Evolutionary conservation across 1,140 invertebrate species (phyloP).

Genomic region (Epicauta chinensis): DNA sequence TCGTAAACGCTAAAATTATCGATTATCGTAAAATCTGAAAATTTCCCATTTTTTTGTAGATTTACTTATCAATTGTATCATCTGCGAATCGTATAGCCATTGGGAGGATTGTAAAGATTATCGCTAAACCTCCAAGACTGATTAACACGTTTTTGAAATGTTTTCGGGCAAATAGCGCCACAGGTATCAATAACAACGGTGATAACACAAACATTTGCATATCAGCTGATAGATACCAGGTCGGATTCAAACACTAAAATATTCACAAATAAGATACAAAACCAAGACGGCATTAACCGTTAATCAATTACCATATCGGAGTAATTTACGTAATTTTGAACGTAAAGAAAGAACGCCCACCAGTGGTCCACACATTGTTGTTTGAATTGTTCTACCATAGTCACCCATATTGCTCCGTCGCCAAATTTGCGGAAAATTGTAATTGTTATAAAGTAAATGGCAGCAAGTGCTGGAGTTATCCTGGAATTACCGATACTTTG

Average conservation of each 20-base stretch:
- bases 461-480: slow-evolving; percentile 44
- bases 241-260: slow-evolving; percentile 53
- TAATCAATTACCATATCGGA: slow-evolving; percentile 37
- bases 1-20: slow-evolving; percentile 24
- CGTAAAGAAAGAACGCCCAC: slow-evolving; percentile 54
- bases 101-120: slow-evolving; percentile 24
- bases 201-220: slow-evolving; percentile 63
- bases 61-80: slow-evolving; percentile 25
- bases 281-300: no score
- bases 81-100: slow-evolving; percentile 21
- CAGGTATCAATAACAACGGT: slow-evolving; percentile 46
- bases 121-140: slow-evolving; percentile 13
- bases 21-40: background rate
- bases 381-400: slow-evolving; percentile 16
- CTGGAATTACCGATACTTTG: slow-evolving; percentile 26
- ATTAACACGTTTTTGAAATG: slow-evolving; percentile 15
- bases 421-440: slow-evolving; percentile 40
- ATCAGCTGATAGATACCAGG: slow-evolving; percentile 59
- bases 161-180: slow-evolving; percentile 21
- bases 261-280: slow-evolving; percentile 6
- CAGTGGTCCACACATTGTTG: slow-evolving; percentile 45
- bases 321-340: slow-evolving; percentile 51
- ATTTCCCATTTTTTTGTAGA: slow-evolving; percentile 9
- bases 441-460: slow-evolving; percentile 41
- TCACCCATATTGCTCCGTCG: slow-evolving; percentile 43